Base-by-base conservation (phyloP, 2,888 invertebrate genomes). In the Blastobasis lacticolella region DNA sequence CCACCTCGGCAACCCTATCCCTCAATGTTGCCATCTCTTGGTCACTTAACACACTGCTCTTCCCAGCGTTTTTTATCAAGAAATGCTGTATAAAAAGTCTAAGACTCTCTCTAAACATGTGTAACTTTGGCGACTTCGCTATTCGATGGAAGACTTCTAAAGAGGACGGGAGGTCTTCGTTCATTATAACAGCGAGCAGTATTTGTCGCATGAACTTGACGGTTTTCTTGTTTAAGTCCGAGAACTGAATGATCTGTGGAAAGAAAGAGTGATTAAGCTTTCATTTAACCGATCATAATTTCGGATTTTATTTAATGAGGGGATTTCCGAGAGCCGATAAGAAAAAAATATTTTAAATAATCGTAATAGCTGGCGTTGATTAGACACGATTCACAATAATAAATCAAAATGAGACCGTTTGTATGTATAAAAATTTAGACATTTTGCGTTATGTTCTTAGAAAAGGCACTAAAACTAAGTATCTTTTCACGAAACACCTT, bases 31-130 rank as follows among this genome's bases (percentile, higher is more conserved):
- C 68, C 80, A 81, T 78, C 42, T 88, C 86, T 3, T 67, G 59
- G 0, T 76, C 81, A 10, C 64, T 75, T 0, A 86, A 50, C 0
- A 82, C 66, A 4, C 60, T 69, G 37, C 87, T 86, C 10, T 85
- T 81, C 4, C 90, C 90, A 4, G 90, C 82, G 63, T 92, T 91
- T 64, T 91, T 92, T 4, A 96, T 71, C 36, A 97, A 77, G 65
- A 97, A 97, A 76, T 97, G 96, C 69, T 93, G 94, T 70, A 97
- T 92, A 71, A 97, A 97, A 6, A 97, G 79, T 46, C 94, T 87
- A 4, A 97, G 79, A 60, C 96, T 94, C 71, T 97, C 96, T 51
- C 95, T 91, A 61, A 97, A 94, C 67, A 93, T 89, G 68, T 93
- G 92, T 7, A 97, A 83, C 72, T 96, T 94, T 0, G 92, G 89